Base-by-base conservation (phyloP, 2,797 vertebrate genomes). In the Chiloscyllium punctatum region DNA sequence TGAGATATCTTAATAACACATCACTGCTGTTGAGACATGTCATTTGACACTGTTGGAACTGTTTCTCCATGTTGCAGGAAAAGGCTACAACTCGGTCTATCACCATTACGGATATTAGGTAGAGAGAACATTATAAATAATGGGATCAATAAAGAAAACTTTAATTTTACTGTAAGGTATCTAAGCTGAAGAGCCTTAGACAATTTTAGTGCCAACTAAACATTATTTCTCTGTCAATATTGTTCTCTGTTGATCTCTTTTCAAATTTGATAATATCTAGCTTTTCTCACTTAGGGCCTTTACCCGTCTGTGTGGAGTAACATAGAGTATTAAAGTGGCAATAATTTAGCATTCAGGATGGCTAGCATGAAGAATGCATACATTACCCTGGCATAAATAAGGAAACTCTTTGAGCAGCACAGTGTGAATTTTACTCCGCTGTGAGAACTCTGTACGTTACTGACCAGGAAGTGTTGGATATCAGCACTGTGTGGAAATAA, bases 1-100 rank as follows among this genome's bases (percentile, higher is more conserved):
- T 91, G 11, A 92, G 90, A 37, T 66, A 69, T 69, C 66, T 69
- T 62, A 92, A 92, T 92, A 92, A 92, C 69, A 62, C 42, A 92
- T 42, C 62, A 69, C 62, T 92, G 90, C 11, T 92, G 90, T 25
- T n/a, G 21, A 69, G 21, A 92, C n/a, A 48, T 92, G 90, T n/a
- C 68, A 92, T 68, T 69, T 92, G 90, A 92, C 62, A 92, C 90
- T 42, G n/a, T 37, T 92, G 90, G n/a, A 69, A 66, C 42, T 42
- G 37, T 37, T 37, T 68, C 66, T 66, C 90, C 69, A 66, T 62
- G 42, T 69, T 69, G 42, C n/a, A 68, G 90, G 42, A 92, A 25
- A n/a, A 33, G 68, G 62, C 62, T 92, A 23, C 69, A 42, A 69
- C 23, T n/a, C 42, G 62, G 69, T 37, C 16, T 1, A 33, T 27